phyloP scores from a whole-genome alignment of 1,140 invertebrate genomes.

The Brachionus rubens region DNA sequence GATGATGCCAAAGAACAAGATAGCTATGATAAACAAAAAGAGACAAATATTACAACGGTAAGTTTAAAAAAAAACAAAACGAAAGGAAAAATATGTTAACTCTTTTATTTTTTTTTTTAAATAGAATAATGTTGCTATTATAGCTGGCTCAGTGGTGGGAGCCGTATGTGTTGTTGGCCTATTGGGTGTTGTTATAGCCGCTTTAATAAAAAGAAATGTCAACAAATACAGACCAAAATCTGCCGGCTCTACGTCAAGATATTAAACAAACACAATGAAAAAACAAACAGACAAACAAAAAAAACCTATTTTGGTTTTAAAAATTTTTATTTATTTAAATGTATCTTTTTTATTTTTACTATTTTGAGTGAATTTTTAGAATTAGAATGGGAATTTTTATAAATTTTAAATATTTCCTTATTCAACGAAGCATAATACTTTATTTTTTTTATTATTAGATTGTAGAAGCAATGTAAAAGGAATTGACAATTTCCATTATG shows the following conservation, averaged over 20 bases:
- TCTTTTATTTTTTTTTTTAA: background rate
- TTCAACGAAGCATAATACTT: too few relatives aligned
- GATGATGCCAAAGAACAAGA: background rate
- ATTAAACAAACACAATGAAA: too few relatives aligned
- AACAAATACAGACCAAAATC: slow-evolving; percentile 3
- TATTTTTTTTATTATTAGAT: too few relatives aligned
- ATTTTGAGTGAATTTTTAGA: too few relatives aligned
- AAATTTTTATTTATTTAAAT: too few relatives aligned
- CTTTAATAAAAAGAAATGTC: slow-evolving; percentile 9
- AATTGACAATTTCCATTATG: too few relatives aligned
- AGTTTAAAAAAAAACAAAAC: background rate
- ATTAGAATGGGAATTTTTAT: too few relatives aligned
- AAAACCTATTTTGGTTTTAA: too few relatives aligned
- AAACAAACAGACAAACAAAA: too few relatives aligned
- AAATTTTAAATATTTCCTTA: too few relatives aligned
- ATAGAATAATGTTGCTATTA: slow-evolving; percentile 28
- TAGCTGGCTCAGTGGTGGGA: slow-evolving; percentile 1
- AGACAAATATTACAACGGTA: slow-evolving; percentile 1
- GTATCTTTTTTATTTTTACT: background rate
- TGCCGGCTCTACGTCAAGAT: background rate
- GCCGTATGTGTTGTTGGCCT: slow-evolving; percentile 14
- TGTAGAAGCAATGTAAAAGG: too few relatives aligned
- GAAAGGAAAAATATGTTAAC: background rate
- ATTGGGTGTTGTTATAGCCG: slow-evolving; percentile 4
- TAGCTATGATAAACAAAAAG: background rate